Evolutionary conservation across 2,113 vertebrate species (phyloP).

Genomic region (Vulpes ferrilata): DNA sequence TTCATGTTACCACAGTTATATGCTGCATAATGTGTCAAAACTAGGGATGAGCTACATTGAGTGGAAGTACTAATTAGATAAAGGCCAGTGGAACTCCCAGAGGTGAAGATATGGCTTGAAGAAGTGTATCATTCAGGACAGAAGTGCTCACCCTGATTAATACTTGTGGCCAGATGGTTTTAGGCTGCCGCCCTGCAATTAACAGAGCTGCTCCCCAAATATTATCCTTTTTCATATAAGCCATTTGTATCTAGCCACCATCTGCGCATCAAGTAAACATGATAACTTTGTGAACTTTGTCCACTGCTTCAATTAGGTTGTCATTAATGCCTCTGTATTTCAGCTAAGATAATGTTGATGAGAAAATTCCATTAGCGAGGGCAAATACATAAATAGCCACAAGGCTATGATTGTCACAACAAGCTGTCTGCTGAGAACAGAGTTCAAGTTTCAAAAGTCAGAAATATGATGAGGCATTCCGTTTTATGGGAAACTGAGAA

Average conservation of each 20-base stretch:
- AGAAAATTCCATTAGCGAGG: constrained; percentile 52
- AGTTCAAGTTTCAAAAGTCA: neutral
- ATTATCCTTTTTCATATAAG: neutral
- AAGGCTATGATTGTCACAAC: neutral
- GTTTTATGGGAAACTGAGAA: neutral
- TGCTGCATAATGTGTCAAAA: neutral
- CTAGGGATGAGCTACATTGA: neutral
- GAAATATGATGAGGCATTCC: neutral
- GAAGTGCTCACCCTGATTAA: neutral
- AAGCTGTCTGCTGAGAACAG: constrained; percentile 1
- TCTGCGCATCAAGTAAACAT: constrained; percentile 47
- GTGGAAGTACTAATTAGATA: neutral
- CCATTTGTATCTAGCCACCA: neutral
- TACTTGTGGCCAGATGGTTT: neutral
- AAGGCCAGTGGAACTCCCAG: neutral
- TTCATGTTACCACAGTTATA: neutral
- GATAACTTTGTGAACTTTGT: neutral
- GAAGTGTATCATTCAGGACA: accelerated
- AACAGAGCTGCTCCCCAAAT: neutral
- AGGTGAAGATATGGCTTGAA: neutral
- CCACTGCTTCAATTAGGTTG: constrained; percentile 51
- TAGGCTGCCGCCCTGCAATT: neutral
- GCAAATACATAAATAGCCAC: constrained; percentile 49
- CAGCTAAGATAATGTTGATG: constrained; percentile 60
- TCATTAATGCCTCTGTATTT: constrained; percentile 67